These are phyloP conservation scores for Aphis gossypii DNA, from an alignment of 1,140 invertebrate genomes.

Conservation along the genomic window DNA sequence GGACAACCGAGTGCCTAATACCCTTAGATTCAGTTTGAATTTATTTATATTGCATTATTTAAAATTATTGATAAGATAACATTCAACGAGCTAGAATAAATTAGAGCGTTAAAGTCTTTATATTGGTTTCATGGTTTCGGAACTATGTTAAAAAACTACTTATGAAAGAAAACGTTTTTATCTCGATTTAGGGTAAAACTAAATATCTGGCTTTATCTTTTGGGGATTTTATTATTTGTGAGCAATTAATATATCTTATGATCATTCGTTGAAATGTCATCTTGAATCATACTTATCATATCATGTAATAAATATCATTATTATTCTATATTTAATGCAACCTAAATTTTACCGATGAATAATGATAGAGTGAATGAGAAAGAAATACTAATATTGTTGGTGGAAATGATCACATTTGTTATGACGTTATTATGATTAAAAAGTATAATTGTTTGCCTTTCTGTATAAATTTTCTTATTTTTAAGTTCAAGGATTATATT, in stretches of 20 bases:
- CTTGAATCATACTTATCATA: not conserved
- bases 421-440: not conserved
- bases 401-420: not conserved
- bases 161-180: not conserved
- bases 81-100: not conserved
- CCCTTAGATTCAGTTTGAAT: not conserved
- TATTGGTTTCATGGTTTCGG: not conserved
- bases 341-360: not conserved
- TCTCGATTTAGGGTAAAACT: not conserved
- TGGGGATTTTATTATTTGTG: not conserved
- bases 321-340: not conserved
- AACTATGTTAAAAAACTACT: not conserved
- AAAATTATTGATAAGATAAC: not conserved
- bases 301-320: not conserved
- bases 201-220: not conserved
- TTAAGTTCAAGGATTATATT: slow-evolving; percentile 21
- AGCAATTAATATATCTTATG: not conserved
- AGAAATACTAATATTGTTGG: not conserved
- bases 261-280: not conserved
- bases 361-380: not conserved
- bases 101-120: slow-evolving; percentile 9
- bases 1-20: not conserved
- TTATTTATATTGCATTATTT: not conserved
- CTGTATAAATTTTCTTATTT: not conserved
- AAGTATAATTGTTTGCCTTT: not conserved